phyloP scores from a whole-genome alignment of 2,888 invertebrate species.

The Melipona bicolor region DNA sequence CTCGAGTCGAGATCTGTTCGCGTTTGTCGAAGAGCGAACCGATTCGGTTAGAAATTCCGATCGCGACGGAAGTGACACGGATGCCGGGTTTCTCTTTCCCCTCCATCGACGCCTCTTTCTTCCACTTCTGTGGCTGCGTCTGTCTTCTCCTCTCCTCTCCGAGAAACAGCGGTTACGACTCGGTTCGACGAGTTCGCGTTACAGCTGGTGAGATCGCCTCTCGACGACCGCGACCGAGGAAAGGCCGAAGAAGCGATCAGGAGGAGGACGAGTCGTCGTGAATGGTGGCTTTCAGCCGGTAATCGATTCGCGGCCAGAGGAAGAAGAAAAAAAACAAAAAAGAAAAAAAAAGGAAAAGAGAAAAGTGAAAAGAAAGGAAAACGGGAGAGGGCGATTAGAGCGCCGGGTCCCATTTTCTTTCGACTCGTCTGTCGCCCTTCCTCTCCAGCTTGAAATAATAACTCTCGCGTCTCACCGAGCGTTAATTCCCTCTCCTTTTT shows the following conservation, averaged over 20 bases:
- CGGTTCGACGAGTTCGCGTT: constrained; percentile 68
- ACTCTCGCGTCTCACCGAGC: constrained; percentile 22
- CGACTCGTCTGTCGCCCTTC: constrained; percentile 2
- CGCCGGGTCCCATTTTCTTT: constrained; percentile 30
- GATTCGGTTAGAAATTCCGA: constrained; percentile 53
- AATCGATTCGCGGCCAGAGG: constrained; percentile 50
- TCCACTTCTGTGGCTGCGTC: neutral
- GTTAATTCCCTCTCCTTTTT: neutral
- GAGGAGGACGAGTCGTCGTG: constrained; percentile 38
- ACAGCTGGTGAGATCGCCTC: constrained; percentile 65
- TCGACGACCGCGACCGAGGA: constrained; percentile 42
- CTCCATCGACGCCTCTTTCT: constrained; percentile 20
- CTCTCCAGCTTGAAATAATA: constrained; percentile 40
- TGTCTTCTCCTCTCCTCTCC: neutral
- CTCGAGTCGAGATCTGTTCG: neutral
- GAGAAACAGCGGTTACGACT: constrained; percentile 56
- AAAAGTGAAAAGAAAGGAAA: constrained; percentile 48
- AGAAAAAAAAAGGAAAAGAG: neutral
- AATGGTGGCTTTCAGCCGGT: constrained; percentile 51
- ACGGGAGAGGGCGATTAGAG: constrained; percentile 40
- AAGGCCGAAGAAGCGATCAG: neutral
- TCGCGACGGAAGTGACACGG: constrained; percentile 59
- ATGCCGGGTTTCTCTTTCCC: constrained; percentile 43
- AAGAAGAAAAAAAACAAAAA: constrained; percentile 38
- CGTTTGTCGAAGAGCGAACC: constrained; percentile 6